Evolutionary conservation across 2,888 invertebrate genomes (phyloP).

Genomic region (Oegoconia quadripuncta): DNA sequence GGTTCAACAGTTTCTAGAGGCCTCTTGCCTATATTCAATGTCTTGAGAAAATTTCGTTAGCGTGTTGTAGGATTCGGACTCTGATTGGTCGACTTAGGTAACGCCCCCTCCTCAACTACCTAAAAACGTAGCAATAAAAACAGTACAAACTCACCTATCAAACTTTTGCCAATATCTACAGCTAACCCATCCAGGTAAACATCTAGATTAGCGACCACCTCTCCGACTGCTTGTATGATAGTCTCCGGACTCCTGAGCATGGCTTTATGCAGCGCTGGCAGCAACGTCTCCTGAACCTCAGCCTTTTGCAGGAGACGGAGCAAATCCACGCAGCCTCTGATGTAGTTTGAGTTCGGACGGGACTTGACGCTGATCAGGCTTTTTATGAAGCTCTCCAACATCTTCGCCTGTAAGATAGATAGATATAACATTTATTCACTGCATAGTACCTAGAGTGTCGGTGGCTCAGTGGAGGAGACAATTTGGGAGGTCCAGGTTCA

Average conservation of each 20-base stretch:
- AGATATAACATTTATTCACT: too few relatives aligned
- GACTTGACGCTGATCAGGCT: conserved; percentile 87
- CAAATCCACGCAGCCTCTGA: conserved; percentile 83
- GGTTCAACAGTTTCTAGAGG: too few relatives aligned
- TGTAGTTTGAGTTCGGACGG: conserved; percentile 84
- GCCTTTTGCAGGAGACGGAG: conserved; percentile 80
- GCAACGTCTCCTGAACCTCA: conserved; percentile 85
- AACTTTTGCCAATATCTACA: conserved; percentile 87
- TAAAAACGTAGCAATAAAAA: too few relatives aligned
- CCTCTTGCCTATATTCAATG: too few relatives aligned
- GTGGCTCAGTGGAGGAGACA: too few relatives aligned
- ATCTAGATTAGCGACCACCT: conserved; percentile 84
- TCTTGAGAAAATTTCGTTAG: too few relatives aligned
- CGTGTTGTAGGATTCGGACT: too few relatives aligned
- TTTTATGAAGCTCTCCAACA: conserved; percentile 86
- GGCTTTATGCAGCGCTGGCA: conserved; percentile 93
- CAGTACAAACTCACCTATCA: conserved; percentile 80
- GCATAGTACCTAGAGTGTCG: too few relatives aligned
- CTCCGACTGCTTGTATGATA: conserved; percentile 88
- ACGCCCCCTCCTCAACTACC: too few relatives aligned
- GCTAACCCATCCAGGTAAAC: conserved; percentile 89
- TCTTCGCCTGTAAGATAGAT: conserved; percentile 65
- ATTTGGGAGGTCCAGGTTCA: too few relatives aligned
- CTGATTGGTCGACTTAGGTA: too few relatives aligned
- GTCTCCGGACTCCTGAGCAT: conserved; percentile 97